Base-by-base conservation (phyloP, 2,888 invertebrate genomes). In the Aphrophora alni region DNA sequence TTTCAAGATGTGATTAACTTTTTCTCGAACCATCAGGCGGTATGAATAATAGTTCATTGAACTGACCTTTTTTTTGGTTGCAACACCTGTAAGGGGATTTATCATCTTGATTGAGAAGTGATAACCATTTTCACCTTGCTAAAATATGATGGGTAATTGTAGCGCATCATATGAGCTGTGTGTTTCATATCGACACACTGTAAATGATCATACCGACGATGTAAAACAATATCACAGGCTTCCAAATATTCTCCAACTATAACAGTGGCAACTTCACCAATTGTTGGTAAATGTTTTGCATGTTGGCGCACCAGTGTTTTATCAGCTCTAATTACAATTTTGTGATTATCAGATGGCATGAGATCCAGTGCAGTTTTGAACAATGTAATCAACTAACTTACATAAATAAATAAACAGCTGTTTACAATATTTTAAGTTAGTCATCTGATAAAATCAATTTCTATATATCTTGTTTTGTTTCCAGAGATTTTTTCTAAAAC, bases 101-200 rank as follows among this genome's bases (percentile, higher is more conserved):
- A 75, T 70, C 75, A 70, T 68, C 44, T 10, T 80, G 8, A 80
- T 76, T 69, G 69, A 70, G 28, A 81, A 82, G 70, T 81, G 70
- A 75, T 81, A 81, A 21, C 75, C 80, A 82, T 80, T 74, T 77
- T 82, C 82, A 76, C 82, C 82, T 82, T 79, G 78, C 77, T 70
- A 79, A 82, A 69, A 81, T 75, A 78, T 51, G 38, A 81, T 73
- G 14, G 72, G 59, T n/a, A n/a, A n/a, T n/a, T n/a, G n/a, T n/a
- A n/a, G n/a, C n/a, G n/a, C n/a, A n/a, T n/a, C n/a, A 71, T 87
- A 88, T 71, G 84, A 85, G 12, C 86, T 81, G 78, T 87, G 87
- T 71, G 85, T 86, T 84, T 87, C 86, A 8, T 38, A 68, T 27
- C n/a, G n/a, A 87, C 82, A 82, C 84, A 85, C 28, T 85, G 79